A percentile compares a stretch with the other conserved stretches of the same genome.
Conservation (phyloP, 2,888 invertebrate genomes). For the Exocentrus adspersus region DNA sequence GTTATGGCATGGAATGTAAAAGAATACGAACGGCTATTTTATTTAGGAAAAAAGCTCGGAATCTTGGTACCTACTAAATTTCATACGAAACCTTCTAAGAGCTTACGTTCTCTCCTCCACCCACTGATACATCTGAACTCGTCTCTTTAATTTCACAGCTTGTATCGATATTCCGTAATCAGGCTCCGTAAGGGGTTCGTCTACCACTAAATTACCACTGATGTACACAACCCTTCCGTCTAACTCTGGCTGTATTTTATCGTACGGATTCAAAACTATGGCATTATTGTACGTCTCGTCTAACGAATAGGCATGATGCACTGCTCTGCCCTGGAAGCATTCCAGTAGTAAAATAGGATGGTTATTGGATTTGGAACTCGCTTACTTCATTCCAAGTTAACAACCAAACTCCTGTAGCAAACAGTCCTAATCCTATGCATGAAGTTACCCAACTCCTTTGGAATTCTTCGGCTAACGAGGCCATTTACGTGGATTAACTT, state of each 20-base stretch:
- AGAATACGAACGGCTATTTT: too few species aligned
- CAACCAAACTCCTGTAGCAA: constrained; percentile 74
- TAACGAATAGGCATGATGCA: constrained; percentile 79
- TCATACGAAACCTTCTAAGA: background rate
- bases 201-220: constrained; percentile 76
- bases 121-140: constrained; percentile 96
- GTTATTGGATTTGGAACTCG: too few species aligned
- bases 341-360: too few species aligned
- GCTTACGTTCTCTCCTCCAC: constrained; percentile 78
- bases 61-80: too few species aligned
- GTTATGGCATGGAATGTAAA: too few species aligned
- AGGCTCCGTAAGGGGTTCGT: constrained; percentile 86
- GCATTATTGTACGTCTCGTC: constrained; percentile 80
- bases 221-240: constrained; percentile 83
- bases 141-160: constrained; percentile 83
- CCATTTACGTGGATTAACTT: constrained; percentile 37
- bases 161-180: constrained; percentile 87
- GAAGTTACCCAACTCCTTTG: constrained; percentile 79
- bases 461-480: constrained; percentile 66
- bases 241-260: constrained; percentile 68
- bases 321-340: constrained; percentile 80
- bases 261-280: constrained; percentile 64
- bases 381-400: constrained; percentile 92
- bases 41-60: too few species aligned
- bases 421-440: constrained; percentile 73